These are phyloP conservation scores for Trinectes maculatus DNA, from an alignment of 2,113 vertebrate genomes.

Conservation along the genomic window DNA sequence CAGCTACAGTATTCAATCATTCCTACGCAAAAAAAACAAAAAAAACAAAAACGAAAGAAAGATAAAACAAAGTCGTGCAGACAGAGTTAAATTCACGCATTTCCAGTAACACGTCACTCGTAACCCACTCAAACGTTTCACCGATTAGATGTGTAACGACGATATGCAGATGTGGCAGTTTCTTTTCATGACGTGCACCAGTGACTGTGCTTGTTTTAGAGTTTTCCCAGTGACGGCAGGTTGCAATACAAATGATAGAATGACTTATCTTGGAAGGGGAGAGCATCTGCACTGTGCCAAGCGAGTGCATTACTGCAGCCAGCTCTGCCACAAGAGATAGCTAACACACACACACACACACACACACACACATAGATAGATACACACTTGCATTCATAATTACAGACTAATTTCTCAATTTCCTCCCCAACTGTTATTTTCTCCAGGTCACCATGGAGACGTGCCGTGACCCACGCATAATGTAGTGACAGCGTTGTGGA, in stretches of 20 bases:
- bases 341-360: slow-evolving; percentile 3
- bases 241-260: slow-evolving; percentile 57
- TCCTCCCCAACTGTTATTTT: slow-evolving; percentile 13
- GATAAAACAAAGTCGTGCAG: too few relatives aligned
- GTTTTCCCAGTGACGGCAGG: slow-evolving; percentile 25
- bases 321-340: slow-evolving; percentile 13
- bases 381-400: slow-evolving; percentile 38
- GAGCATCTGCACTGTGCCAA: slow-evolving; percentile 42
- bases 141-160: not conserved
- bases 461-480: not conserved
- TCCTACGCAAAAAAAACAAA: not conserved
- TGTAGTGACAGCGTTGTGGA: slow-evolving; percentile 6
- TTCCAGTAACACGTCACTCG: not conserved
- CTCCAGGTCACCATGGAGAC: slow-evolving; percentile 30
- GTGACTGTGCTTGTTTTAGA: slow-evolving; percentile 12
- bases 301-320: slow-evolving; percentile 51
- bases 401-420: slow-evolving; percentile 32
- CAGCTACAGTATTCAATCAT: not conserved
- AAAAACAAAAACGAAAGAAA: not conserved
- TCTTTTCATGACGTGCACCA: not conserved
- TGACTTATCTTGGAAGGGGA: slow-evolving; percentile 18
- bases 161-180: not conserved
- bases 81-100: too few relatives aligned
- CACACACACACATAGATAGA: too few relatives aligned
- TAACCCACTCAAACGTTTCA: not conserved